Conservation (phyloP, 2,797 vertebrate species). For the Cyprinella venusta region DNA sequence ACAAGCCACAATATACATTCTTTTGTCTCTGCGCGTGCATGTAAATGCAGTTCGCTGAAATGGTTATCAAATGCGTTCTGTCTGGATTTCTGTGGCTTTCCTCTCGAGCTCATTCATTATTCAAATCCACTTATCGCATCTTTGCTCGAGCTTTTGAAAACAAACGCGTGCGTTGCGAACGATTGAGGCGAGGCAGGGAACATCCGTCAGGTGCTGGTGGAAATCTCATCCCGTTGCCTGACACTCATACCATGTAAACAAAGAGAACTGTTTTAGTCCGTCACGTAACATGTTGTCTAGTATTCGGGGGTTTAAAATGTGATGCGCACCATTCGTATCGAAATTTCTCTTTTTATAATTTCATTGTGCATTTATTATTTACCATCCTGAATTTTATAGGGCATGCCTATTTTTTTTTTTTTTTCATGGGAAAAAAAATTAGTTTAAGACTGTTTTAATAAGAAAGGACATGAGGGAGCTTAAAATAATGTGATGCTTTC, state of each 20-base stretch:
- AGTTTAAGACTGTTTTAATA: neutral
- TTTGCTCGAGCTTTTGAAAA: constrained; percentile 57
- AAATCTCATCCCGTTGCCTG: constrained; percentile 56
- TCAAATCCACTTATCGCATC: constrained; percentile 70
- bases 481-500: neutral
- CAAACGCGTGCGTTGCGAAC: constrained; percentile 48
- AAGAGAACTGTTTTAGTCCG: constrained; percentile 60
- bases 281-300: constrained; percentile 47
- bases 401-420: too few species aligned
- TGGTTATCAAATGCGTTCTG: constrained; percentile 41
- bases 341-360: neutral
- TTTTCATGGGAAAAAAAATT: neutral
- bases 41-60: constrained; percentile 44
- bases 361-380: neutral
- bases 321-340: neutral
- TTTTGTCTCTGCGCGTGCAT: constrained; percentile 46
- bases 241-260: constrained; percentile 62
- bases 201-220: constrained; percentile 38
- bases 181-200: constrained; percentile 30
- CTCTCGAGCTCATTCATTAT: constrained; percentile 61
- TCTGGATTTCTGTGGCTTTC: constrained; percentile 39
- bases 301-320: neutral
- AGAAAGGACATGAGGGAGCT: neutral
- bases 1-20: neutral
- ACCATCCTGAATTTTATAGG: neutral